These are phyloP conservation scores for Eremobia ochroleuca DNA, from an alignment of 2,888 invertebrate genomes.

Conservation along the genomic window DNA sequence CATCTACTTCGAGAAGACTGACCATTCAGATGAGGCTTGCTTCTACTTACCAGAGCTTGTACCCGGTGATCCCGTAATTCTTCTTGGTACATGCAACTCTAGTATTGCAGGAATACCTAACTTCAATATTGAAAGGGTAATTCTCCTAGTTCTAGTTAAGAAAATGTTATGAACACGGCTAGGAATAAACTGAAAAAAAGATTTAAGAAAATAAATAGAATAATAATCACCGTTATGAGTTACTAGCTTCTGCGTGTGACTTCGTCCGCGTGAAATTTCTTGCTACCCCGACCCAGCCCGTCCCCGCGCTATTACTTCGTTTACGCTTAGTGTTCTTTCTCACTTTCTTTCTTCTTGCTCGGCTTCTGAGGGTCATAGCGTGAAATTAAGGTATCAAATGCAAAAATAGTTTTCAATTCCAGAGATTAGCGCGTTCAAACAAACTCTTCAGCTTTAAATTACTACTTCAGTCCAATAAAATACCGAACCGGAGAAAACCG, in stretches of 20 bases:
- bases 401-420: no score
- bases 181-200: background rate
- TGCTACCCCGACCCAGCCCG: no score
- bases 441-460: no score
- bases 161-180: background rate
- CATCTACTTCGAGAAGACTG: slow-evolving; percentile 77
- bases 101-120: slow-evolving; percentile 76
- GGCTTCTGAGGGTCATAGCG: no score
- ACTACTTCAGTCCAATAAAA: background rate
- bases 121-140: slow-evolving; percentile 78
- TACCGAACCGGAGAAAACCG: background rate
- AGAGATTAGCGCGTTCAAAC: no score
- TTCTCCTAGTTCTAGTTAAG: slow-evolving; percentile 25
- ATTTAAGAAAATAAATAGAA: background rate
- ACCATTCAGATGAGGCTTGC: slow-evolving; percentile 80
- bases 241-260: no score
- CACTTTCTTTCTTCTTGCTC: no score
- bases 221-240: background rate
- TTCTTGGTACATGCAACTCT: slow-evolving; percentile 81
- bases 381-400: no score
- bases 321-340: no score
- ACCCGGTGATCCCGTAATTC: slow-evolving; percentile 77
- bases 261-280: no score
- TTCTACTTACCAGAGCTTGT: slow-evolving; percentile 80
- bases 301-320: no score